phyloP scores from a whole-genome alignment of 2,113 vertebrate species.

The Oenanthe melanoleuca region DNA sequence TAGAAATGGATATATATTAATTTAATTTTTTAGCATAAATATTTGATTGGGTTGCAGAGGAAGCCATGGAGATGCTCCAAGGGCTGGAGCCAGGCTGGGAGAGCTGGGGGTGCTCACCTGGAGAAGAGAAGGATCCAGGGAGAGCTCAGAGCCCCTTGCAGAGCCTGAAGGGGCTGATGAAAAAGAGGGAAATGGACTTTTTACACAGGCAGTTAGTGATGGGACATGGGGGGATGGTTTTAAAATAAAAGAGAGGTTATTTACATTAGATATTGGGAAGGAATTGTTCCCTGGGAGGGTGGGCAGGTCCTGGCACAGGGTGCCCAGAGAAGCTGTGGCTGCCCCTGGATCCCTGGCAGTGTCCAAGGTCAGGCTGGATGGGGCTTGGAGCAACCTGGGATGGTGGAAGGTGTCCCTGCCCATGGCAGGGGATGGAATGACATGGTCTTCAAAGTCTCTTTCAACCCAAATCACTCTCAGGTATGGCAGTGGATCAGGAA shows the following conservation, averaged over 20 bases:
- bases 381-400: rapidly evolving
- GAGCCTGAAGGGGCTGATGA: rapidly evolving
- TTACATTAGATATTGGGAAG: background rate
- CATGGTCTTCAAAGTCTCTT: background rate
- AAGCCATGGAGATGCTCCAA: rapidly evolving
- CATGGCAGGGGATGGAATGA: background rate
- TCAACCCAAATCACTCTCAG: background rate
- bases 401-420: background rate
- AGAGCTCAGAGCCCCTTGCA: background rate
- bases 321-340: background rate
- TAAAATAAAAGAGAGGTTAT: background rate
- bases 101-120: background rate
- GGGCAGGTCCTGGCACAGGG: rapidly evolving
- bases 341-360: background rate
- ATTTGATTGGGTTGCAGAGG: background rate
- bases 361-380: rapidly evolving
- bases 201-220: background rate
- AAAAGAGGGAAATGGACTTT: background rate
- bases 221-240: background rate
- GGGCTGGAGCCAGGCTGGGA: background rate
- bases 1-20: background rate
- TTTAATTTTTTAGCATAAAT: background rate
- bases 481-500: background rate
- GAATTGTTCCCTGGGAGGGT: background rate
- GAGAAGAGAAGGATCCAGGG: background rate